phyloP scores from a whole-genome alignment of 2,888 invertebrate genomes.

The Laspeyria flexula region DNA sequence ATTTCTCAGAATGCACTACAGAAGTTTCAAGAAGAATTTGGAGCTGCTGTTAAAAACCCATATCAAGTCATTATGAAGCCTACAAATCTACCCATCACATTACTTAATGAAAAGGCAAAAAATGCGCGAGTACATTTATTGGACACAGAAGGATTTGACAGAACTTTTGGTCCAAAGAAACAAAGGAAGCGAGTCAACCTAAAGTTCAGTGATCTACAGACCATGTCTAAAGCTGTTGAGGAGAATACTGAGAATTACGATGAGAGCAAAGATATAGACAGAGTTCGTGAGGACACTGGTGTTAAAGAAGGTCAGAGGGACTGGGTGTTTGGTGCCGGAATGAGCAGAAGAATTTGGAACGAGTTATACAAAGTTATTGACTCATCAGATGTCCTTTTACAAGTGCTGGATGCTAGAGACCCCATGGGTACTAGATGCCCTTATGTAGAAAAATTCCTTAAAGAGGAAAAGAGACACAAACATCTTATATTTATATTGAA shows the following conservation, averaged over 20 bases:
- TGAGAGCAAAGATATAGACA: slow-evolving; percentile 92
- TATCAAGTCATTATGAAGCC: slow-evolving; percentile 99
- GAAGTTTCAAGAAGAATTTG: slow-evolving; percentile 97
- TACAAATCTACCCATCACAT: slow-evolving; percentile 96
- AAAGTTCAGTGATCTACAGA: slow-evolving; percentile 90
- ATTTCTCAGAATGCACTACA: slow-evolving; percentile 96
- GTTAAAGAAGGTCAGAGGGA: slow-evolving; percentile 93
- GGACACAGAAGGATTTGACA: slow-evolving; percentile 97
- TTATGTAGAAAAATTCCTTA: slow-evolving; percentile 96
- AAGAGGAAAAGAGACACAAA: slow-evolving; percentile 98
- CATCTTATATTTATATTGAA: slow-evolving; percentile 98
- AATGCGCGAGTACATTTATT: slow-evolving; percentile 96
- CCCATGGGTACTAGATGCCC: slow-evolving; percentile 98
- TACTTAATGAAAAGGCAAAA: slow-evolving; percentile 96
- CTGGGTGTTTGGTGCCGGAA: slow-evolving; percentile 98
- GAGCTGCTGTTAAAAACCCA: slow-evolving; percentile 97
- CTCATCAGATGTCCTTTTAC: slow-evolving; percentile 98
- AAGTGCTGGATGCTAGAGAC: slow-evolving; percentile 98
- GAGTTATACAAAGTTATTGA: slow-evolving; percentile 99
- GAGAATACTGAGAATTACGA: slow-evolving; percentile 92
- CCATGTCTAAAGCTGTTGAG: slow-evolving; percentile 90
- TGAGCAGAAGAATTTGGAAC: slow-evolving; percentile 99
- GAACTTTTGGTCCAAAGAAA: slow-evolving; percentile 98
- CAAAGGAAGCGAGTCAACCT: slow-evolving; percentile 96
- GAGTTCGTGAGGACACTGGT: slow-evolving; percentile 93